Percentiles rank a stretch among this genome's conserved stretches.
Evolutionary conservation across 2,888 invertebrate genomes (phyloP).

Genomic region (Melitaea athalia): DNA sequence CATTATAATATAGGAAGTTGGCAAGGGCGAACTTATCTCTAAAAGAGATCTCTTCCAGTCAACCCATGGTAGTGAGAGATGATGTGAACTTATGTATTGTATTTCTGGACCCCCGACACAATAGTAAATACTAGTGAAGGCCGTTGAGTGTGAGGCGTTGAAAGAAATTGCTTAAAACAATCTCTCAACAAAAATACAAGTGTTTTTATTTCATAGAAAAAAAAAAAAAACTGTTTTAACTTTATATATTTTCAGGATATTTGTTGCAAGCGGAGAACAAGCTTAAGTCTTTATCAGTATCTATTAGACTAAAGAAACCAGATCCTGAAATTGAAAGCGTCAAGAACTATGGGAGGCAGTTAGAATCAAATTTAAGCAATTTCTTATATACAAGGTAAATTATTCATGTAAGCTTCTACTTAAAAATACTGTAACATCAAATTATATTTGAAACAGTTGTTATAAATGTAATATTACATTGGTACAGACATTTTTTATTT

Average conservation of each 20-base stretch:
- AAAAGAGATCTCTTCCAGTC: too few species aligned
- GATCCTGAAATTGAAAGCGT: conserved; percentile 88
- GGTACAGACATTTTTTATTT: too few species aligned
- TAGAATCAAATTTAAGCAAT: conserved; percentile 84
- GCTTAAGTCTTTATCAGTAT: conserved; percentile 87
- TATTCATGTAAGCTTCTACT: neutral
- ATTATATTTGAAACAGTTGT: too few species aligned
- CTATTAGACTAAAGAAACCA: conserved; percentile 87
- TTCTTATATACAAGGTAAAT: conserved; percentile 79
- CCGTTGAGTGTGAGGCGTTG: too few species aligned
- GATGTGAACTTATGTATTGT: too few species aligned
- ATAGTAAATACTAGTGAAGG: too few species aligned
- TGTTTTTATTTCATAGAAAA: neutral
- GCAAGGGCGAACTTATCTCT: too few species aligned
- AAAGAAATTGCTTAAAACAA: too few species aligned
- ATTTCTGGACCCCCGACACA: too few species aligned
- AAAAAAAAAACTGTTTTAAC: neutral
- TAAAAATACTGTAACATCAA: neutral
- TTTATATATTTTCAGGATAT: conserved; percentile 78
- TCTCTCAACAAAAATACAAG: neutral
- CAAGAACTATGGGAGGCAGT: conserved; percentile 88
- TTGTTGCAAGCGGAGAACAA: conserved; percentile 90
- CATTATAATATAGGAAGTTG: too few species aligned
- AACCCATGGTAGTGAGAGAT: too few species aligned
- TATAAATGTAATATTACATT: too few species aligned